Base-by-base conservation (phyloP, 2,888 invertebrate species). In the Melanostoma scalare region DNA sequence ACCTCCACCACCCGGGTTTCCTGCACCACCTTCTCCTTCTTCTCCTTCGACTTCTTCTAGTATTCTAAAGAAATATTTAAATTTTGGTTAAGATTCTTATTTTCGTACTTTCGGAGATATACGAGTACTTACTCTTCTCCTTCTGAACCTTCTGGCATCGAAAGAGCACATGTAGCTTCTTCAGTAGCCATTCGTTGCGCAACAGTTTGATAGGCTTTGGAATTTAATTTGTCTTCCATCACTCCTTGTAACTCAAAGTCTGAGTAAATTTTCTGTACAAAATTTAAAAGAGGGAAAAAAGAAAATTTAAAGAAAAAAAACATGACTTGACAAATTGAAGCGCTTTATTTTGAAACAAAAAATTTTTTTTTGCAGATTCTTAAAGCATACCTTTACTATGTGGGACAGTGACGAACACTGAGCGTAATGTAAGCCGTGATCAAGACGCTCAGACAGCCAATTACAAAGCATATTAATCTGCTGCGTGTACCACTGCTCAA, bases 161-260 rank as follows among this genome's bases (percentile, higher is more conserved):
- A 94, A 85, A 97, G 93, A 86, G 96, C 96, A 93, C 97, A 97
- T 4, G 98, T 97, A 68, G 98, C 97, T 92, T 99, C 98, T 90
- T 98, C 98, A 31, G 99, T 97, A 92, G 98, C 97, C 96, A 99
- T 96, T 88, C 99, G 94, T 87, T 96, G 95, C 75, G 96, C 95
- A 87, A 99, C 96, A 81, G 95, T 95, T 92, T 98, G 97, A 93
- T 99, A 99, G 87, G 95, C 94, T 93, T 98, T 98, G 85, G 97
- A 97, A 92, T 98, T 98, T 76, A 99, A 93, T 91, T 97, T 97
- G 90, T 99, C 98, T 89, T 99, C 99, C 92, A 98, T 97, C 53
- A 99, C 98, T 86, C 99, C 99, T 93, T 99, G 99, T 80, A 99
- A 94, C 93, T 99, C 99, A 92, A 99, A 99, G 92, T 99, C 99